Evolutionary conservation across 2,113 vertebrate genomes (phyloP).

Genomic region (Scatophagus argus): DNA sequence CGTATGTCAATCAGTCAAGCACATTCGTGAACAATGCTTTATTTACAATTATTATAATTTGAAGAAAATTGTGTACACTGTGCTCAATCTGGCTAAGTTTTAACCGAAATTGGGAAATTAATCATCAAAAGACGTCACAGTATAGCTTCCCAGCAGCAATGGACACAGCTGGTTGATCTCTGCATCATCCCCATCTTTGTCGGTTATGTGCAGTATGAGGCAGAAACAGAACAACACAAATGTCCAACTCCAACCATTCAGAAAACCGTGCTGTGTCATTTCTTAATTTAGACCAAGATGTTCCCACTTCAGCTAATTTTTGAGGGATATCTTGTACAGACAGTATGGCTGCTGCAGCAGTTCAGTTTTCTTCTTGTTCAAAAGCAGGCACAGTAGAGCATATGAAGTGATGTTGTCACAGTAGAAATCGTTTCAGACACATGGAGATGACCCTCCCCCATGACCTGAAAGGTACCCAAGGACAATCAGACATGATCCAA

Average conservation of each 20-base stretch:
- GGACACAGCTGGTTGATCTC: too few species aligned
- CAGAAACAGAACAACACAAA: too few species aligned
- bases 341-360: neutral
- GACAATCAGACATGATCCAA: neutral
- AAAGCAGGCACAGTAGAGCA: neutral
- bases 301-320: neutral
- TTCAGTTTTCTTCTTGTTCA: neutral
- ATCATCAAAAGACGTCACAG: neutral
- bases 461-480: neutral
- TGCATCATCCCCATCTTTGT: too few species aligned
- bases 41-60: neutral
- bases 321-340: too few species aligned
- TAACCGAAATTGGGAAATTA: neutral
- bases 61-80: neutral
- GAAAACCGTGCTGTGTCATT: too few species aligned
- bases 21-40: neutral
- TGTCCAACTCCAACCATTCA: too few species aligned
- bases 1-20: slow-evolving; percentile 9
- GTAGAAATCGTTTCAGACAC: neutral
- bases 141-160: too few species aligned
- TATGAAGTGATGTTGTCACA: neutral
- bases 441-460: neutral
- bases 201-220: too few species aligned
- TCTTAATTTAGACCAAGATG: neutral
- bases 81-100: neutral